phyloP scores from a whole-genome alignment of 2,113 vertebrate species.

The Oncorhynchus masou region DNA sequence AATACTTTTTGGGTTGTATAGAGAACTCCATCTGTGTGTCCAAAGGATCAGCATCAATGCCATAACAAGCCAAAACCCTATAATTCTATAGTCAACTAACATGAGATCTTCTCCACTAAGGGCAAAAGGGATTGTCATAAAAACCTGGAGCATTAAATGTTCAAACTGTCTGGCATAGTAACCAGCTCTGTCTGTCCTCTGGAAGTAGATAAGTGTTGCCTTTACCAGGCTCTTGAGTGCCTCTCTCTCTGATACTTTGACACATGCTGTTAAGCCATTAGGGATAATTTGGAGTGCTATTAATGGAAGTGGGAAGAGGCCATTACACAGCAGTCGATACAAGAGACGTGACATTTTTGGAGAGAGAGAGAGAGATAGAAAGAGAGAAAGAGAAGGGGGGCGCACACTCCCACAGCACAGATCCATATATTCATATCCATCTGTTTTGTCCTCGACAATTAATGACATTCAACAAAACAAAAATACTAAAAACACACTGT shows the following conservation, averaged over 20 bases:
- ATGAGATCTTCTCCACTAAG: neutral
- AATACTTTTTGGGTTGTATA: neutral
- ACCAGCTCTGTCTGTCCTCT: slow-evolving; percentile 7
- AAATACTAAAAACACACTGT: neutral
- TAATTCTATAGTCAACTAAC: neutral
- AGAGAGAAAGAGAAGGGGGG: neutral
- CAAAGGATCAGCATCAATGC: neutral
- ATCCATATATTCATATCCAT: neutral
- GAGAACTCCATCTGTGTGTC: too few relatives aligned
- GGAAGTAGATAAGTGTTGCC: slow-evolving; percentile 31
- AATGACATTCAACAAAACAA: neutral
- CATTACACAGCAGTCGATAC: slow-evolving; percentile 46
- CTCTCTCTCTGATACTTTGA: slow-evolving; percentile 46
- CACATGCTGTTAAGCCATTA: slow-evolving; percentile 61
- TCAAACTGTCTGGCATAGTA: neutral
- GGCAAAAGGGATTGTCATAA: neutral
- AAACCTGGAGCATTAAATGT: too few relatives aligned
- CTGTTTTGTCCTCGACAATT: too few relatives aligned
- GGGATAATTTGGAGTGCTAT: slow-evolving; percentile 55
- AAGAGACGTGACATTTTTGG: slow-evolving; percentile 18
- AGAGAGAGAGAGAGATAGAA: too few relatives aligned
- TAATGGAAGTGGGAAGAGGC: slow-evolving; percentile 52
- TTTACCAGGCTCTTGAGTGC: slow-evolving; percentile 32
- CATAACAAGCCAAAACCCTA: neutral
- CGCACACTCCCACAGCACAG: neutral